Evolutionary conservation across 2,113 vertebrate species (phyloP).

Genomic region (Gambusia affinis): DNA sequence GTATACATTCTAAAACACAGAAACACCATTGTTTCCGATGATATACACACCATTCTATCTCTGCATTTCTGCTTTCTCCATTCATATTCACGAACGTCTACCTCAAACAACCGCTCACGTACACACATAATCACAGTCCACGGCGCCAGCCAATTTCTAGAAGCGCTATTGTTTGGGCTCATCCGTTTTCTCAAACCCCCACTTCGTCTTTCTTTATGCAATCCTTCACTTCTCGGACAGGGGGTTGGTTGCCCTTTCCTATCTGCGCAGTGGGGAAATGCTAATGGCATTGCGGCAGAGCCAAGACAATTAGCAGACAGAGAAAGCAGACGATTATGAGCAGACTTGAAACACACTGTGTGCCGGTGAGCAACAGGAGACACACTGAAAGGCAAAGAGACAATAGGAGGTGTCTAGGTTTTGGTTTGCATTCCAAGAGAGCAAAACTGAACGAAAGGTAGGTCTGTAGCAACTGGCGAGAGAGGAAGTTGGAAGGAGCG

Average conservation of each 20-base stretch:
- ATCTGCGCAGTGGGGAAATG: constrained; percentile 38
- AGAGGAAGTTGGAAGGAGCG: no score
- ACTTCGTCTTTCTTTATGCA: constrained; percentile 14
- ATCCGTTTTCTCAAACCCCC: constrained; percentile 24
- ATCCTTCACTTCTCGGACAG: constrained; percentile 36
- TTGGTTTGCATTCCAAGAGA: background rate
- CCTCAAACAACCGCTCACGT: background rate
- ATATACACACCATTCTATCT: constrained; percentile 13
- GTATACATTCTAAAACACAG: constrained; percentile 8
- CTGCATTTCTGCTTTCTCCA: background rate
- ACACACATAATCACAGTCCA: constrained; percentile 8
- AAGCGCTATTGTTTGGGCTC: constrained; percentile 44
- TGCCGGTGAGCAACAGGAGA: constrained; percentile 5
- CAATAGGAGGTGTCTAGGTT: constrained; percentile 1
- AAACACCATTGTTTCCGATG: background rate
- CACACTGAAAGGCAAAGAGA: constrained; percentile 5
- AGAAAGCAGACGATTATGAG: background rate
- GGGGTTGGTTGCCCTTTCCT: constrained; percentile 44
- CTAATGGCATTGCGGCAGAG: constrained; percentile 13
- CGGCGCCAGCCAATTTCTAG: constrained; percentile 23
- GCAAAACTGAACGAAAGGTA: background rate
- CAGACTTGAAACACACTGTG: background rate
- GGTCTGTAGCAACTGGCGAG: no score
- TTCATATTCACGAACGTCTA: constrained; percentile 44
- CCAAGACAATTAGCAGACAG: constrained; percentile 37